Evolutionary conservation across 1,140 invertebrate species (phyloP).

Genomic region (Bombus sibiricus): DNA sequence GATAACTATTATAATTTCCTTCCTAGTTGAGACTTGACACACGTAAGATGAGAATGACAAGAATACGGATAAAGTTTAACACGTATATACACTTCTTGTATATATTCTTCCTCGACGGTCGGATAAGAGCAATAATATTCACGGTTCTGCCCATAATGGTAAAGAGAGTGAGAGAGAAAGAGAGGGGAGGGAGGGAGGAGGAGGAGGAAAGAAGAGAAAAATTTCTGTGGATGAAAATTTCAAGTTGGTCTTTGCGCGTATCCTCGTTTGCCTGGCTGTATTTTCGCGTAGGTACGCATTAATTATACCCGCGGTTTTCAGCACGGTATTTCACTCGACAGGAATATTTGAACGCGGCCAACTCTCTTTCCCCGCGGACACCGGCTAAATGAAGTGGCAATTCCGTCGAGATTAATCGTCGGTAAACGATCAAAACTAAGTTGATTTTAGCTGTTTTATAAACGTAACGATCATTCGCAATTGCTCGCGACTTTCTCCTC

Average conservation of each 20-base stretch:
- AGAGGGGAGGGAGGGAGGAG: rapidly evolving
- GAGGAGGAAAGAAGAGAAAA: neutral
- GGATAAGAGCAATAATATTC: no score
- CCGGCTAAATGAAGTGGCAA: slow-evolving; percentile 14
- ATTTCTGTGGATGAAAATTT: slow-evolving; percentile 15
- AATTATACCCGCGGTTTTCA: slow-evolving; percentile 39
- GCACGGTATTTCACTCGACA: slow-evolving; percentile 14
- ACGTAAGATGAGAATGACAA: neutral
- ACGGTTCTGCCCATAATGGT: no score
- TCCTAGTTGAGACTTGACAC: neutral
- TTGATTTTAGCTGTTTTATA: slow-evolving; percentile 5
- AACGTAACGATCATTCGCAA: neutral
- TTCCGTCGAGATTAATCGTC: slow-evolving; percentile 34
- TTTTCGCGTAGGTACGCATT: slow-evolving; percentile 33
- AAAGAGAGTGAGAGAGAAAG: neutral
- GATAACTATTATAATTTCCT: neutral
- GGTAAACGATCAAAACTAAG: slow-evolving; percentile 5
- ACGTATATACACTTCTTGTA: no score
- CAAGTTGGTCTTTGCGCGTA: neutral
- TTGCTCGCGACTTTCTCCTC: no score
- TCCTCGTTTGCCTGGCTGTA: slow-evolving; percentile 8
- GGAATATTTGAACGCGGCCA: slow-evolving; percentile 6
- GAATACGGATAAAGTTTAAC: neutral
- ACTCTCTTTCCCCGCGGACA: neutral
- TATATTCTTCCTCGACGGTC: no score